These are phyloP conservation scores for Octomys mimax DNA, from an alignment of 2,797 vertebrate species.

Conservation along the genomic window DNA sequence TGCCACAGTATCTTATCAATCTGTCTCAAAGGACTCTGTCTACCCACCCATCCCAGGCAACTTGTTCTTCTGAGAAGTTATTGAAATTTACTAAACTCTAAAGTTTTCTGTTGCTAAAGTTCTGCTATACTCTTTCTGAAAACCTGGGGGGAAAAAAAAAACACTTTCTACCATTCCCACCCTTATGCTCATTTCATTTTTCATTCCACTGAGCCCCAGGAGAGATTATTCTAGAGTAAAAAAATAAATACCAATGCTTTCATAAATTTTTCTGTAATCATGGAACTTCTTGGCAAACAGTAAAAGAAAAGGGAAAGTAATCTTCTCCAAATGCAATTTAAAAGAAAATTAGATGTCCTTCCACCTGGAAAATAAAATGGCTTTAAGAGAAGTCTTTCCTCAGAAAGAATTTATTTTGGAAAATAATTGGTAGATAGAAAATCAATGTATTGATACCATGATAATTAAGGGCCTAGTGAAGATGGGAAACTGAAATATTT, in stretches of 20 bases:
- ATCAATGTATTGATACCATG: slow-evolving; percentile 39
- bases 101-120: slow-evolving; percentile 29
- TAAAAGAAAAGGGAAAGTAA: neutral
- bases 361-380: slow-evolving; percentile 54
- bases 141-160: neutral
- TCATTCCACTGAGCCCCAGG: slow-evolving; percentile 51
- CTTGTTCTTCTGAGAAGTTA: slow-evolving; percentile 42
- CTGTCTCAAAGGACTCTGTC: neutral
- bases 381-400: slow-evolving; percentile 44
- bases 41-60: slow-evolving; percentile 6
- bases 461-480: slow-evolving; percentile 29
- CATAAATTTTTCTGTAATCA: slow-evolving; percentile 57
- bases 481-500: slow-evolving; percentile 75
- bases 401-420: slow-evolving; percentile 22
- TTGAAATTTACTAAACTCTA: slow-evolving; percentile 31
- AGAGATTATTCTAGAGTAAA: slow-evolving; percentile 67
- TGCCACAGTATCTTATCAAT: neutral
- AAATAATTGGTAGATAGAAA: slow-evolving; percentile 10
- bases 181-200: neutral
- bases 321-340: slow-evolving; percentile 66
- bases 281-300: slow-evolving; percentile 58
- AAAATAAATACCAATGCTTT: slow-evolving; percentile 65
- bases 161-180: neutral
- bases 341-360: slow-evolving; percentile 65
- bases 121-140: neutral